These are phyloP conservation scores for Eupristina koningsbergeri DNA, from an alignment of 1,140 invertebrate species.

Conservation along the genomic window DNA sequence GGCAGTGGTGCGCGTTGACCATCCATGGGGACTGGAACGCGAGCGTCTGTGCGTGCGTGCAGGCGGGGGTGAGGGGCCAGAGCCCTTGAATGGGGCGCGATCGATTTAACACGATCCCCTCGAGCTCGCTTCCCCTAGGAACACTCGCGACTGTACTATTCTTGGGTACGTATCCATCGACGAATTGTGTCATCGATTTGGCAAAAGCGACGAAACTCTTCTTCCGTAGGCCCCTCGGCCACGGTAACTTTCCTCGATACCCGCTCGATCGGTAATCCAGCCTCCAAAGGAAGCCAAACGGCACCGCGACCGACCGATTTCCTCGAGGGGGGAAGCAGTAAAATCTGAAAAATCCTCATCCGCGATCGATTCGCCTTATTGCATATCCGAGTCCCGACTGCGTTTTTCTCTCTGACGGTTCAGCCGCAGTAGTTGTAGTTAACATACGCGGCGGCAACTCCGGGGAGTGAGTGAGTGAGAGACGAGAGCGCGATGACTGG, in stretches of 20 bases:
- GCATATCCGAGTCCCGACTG: too few relatives aligned
- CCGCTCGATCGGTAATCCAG: not conserved
- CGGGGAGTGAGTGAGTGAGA: not conserved
- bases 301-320: too few relatives aligned
- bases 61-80: not conserved
- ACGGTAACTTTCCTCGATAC: not conserved
- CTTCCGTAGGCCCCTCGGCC: not conserved
- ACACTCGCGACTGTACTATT: not conserved
- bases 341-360: too few relatives aligned
- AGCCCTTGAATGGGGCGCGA: not conserved
- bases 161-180: not conserved
- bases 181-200: not conserved
- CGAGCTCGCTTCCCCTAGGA: not conserved
- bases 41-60: too few relatives aligned
- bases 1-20: too few relatives aligned
- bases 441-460: not conserved
- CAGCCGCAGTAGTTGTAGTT: not conserved
- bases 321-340: too few relatives aligned
- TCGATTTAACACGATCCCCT: not conserved
- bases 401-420: not conserved
- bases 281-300: not conserved
- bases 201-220: not conserved
- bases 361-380: too few relatives aligned
- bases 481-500: slow-evolving; percentile 43
- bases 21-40: too few relatives aligned